Conservation (phyloP, 2,888 invertebrate species). For the Acanthosoma haemorrhoidale region DNA sequence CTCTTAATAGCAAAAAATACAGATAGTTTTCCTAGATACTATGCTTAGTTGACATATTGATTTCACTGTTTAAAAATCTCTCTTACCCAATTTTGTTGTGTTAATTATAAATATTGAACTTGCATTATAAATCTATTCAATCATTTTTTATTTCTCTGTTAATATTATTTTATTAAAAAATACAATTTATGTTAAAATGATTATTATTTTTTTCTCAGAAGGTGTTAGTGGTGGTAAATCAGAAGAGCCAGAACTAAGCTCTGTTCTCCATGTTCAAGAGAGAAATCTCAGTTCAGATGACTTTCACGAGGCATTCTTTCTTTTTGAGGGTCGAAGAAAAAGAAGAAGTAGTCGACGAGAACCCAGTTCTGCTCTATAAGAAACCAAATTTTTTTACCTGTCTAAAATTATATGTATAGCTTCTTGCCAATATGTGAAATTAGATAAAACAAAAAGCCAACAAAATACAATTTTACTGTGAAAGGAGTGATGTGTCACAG, state of each 20-base stretch:
- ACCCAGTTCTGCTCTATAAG: neutral
- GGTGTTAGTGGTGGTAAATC: neutral
- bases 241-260: conserved; percentile 53
- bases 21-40: no score
- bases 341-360: conserved; percentile 45
- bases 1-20: no score
- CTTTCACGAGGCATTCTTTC: conserved; percentile 55
- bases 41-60: no score
- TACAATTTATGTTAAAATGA: neutral
- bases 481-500: neutral
- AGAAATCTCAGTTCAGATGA: conserved; percentile 55
- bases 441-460: neutral
- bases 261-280: conserved; percentile 54
- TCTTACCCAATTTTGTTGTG: no score
- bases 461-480: neutral
- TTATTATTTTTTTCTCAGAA: neutral
- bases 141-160: no score
- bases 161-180: neutral
- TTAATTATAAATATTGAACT: no score
- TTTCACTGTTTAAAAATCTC: no score
- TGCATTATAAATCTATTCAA: no score
- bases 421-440: neutral
- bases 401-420: neutral
- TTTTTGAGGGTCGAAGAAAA: conserved; percentile 46
- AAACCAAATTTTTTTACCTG: neutral